Conservation (phyloP, 2,797 vertebrate species). For the Gymnothorax reevesii region DNA sequence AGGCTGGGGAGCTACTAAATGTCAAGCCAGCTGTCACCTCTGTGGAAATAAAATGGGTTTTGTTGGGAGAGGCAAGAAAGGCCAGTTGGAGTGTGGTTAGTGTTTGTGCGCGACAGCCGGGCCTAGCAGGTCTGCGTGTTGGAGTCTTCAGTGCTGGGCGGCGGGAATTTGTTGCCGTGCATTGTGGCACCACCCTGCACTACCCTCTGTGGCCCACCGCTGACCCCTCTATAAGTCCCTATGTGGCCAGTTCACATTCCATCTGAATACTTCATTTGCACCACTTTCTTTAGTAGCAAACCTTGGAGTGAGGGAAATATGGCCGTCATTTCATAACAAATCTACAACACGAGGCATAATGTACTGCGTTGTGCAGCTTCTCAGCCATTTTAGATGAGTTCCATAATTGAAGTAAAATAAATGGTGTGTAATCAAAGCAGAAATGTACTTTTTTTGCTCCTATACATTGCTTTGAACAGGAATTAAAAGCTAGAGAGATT, state of each 20-base stretch:
- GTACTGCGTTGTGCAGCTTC: neutral
- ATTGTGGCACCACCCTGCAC: slow-evolving; percentile 1
- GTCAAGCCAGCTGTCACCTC: slow-evolving; percentile 31
- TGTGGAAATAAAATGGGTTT: slow-evolving; percentile 31
- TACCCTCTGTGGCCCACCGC: slow-evolving; percentile 17
- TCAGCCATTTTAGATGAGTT: neutral
- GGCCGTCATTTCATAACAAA: neutral
- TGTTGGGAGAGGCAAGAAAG: slow-evolving; percentile 4
- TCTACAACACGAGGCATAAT: neutral
- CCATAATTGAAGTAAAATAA: neutral
- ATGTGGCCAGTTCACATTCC: slow-evolving; percentile 24
- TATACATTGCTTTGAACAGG: neutral
- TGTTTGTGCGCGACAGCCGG: neutral
- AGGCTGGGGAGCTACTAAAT: slow-evolving; percentile 28
- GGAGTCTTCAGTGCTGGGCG: slow-evolving; percentile 26
- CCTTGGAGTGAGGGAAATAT: neutral
- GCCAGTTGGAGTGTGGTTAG: neutral
- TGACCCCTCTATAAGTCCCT: slow-evolving; percentile 12
- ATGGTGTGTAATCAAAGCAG: neutral
- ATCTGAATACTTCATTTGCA: neutral
- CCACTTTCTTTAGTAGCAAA: neutral
- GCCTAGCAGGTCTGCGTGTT: neutral
- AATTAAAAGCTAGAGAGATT: neutral
- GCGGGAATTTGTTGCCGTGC: slow-evolving; percentile 22
- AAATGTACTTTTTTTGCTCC: slow-evolving; percentile 3